Evolutionary conservation across 2,113 vertebrate genomes (phyloP).

Genomic region (Psittacula cyanocephala): DNA sequence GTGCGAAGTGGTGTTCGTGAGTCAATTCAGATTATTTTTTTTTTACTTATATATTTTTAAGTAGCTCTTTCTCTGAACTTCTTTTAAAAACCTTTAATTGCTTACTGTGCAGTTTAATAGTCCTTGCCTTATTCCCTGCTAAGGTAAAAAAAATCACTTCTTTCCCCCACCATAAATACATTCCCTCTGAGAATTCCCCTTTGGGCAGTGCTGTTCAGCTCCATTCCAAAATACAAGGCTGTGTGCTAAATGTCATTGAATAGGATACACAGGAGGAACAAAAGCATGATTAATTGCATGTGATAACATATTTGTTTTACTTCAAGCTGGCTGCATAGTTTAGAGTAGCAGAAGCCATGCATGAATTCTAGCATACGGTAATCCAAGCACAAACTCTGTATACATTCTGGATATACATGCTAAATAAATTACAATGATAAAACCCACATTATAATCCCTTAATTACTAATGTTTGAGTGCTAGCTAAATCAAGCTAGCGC

Average conservation of each 20-base stretch:
- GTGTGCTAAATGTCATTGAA: not conserved
- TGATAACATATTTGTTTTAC: not conserved
- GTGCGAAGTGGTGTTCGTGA: not conserved
- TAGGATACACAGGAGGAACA: not conserved
- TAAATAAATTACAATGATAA: not conserved
- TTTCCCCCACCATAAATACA: not conserved
- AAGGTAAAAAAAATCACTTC: not conserved
- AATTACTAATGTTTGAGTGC: not conserved
- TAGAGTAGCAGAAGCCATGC: not conserved
- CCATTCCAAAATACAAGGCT: not conserved
- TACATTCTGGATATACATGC: not conserved
- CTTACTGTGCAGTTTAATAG: not conserved
- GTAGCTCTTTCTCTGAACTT: not conserved
- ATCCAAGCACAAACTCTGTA: not conserved
- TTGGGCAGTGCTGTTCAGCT: not conserved
- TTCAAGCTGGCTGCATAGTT: not conserved
- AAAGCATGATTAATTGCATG: conserved; percentile 38
- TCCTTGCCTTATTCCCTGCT: not conserved
- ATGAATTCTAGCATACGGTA: not conserved
- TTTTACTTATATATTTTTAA: not conserved
- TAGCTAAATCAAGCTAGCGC: not conserved
- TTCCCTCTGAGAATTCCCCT: not conserved
- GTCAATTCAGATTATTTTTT: not conserved
- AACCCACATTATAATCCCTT: not conserved
- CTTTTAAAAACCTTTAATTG: not conserved